phyloP scores from a whole-genome alignment of 2,113 vertebrate genomes.

The Hypomesus transpacificus region DNA sequence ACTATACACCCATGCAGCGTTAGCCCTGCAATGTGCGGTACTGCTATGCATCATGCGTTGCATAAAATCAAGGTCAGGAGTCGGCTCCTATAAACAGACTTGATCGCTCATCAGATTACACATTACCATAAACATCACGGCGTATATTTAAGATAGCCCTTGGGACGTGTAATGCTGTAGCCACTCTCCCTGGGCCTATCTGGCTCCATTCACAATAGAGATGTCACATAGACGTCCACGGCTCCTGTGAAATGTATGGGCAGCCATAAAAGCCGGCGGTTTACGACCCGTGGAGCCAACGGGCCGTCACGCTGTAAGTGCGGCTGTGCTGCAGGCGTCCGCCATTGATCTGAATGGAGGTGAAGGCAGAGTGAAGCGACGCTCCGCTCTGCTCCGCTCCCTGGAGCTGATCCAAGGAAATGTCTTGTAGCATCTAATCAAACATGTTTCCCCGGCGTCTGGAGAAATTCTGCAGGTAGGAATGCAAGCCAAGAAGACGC shows the following conservation, averaged over 20 bases:
- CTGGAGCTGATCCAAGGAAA: slow-evolving; percentile 49
- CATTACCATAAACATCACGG: slow-evolving; percentile 4
- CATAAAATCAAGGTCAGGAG: slow-evolving; percentile 31
- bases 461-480: slow-evolving; percentile 29
- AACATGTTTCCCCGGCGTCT: background rate
- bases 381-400: slow-evolving; percentile 26
- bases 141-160: background rate
- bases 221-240: slow-evolving; percentile 7
- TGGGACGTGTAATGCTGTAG: slow-evolving; percentile 17
- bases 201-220: slow-evolving; percentile 8
- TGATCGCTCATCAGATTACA: slow-evolving; percentile 10
- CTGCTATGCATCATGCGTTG: slow-evolving; percentile 14
- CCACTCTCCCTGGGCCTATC: slow-evolving; percentile 1
- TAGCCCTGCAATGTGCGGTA: background rate
- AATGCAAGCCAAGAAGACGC: background rate
- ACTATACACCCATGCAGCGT: background rate
- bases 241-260: slow-evolving; percentile 3
- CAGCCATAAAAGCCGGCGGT: slow-evolving; percentile 26
- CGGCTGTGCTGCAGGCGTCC: slow-evolving; percentile 28
- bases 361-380: slow-evolving; percentile 23
- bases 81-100: slow-evolving; percentile 19
- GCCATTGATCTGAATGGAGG: slow-evolving; percentile 48
- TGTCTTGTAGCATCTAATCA: slow-evolving; percentile 21
- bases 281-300: slow-evolving; percentile 40
- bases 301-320: slow-evolving; percentile 34